phyloP scores from a whole-genome alignment of 2,888 invertebrate species.

The Apotomis turbidana region DNA sequence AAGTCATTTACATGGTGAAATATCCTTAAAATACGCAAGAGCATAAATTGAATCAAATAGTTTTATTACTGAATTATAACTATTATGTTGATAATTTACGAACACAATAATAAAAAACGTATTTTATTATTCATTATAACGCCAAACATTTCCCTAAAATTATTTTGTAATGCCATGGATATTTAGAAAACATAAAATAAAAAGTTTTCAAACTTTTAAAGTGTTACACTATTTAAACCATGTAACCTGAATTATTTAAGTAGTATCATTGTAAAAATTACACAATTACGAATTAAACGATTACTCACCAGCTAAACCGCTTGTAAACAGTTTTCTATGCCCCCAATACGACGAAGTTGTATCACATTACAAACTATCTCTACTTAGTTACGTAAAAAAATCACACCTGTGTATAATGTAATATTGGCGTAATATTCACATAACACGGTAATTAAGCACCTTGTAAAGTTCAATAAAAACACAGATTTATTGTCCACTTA shows the following conservation, averaged over 20 bases:
- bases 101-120: too few relatives aligned
- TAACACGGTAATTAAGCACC: slow-evolving; percentile 9
- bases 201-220: not conserved
- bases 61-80: too few relatives aligned
- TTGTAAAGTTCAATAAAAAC: not conserved
- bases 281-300: slow-evolving; percentile 3
- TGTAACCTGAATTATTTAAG: not conserved
- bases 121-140: too few relatives aligned
- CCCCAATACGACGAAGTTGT: slow-evolving; percentile 3
- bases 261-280: not conserved
- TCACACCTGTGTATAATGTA: slow-evolving; percentile 7
- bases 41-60: too few relatives aligned
- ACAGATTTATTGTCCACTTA: not conserved
- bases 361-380: slow-evolving; percentile 22
- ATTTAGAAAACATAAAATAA: too few relatives aligned
- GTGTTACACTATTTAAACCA: not conserved
- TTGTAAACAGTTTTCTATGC: slow-evolving; percentile 1
- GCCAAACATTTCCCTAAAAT: too few relatives aligned
- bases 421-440: slow-evolving; percentile 18
- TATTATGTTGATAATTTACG: too few relatives aligned
- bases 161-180: too few relatives aligned
- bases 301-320: slow-evolving; percentile 27
- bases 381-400: slow-evolving; percentile 36
- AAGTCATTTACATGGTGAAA: not conserved
- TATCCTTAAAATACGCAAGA: not conserved